Evolutionary conservation across 2,113 vertebrate species (phyloP).

Genomic region (Ochotona princeps): DNA sequence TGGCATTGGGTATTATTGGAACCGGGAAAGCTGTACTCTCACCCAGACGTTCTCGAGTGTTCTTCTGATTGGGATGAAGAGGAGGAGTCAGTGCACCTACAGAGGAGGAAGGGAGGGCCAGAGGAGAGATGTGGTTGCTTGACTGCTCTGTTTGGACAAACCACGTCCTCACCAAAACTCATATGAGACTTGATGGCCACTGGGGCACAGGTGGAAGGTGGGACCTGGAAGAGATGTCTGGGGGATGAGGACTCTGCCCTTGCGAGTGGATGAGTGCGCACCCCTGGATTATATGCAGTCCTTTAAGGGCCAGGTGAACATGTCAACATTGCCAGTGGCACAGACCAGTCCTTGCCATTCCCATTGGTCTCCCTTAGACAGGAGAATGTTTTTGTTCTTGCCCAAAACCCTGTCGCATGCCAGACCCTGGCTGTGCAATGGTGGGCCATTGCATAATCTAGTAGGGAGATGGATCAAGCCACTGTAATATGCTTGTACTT

Average conservation of each 20-base stretch:
- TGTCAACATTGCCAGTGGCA: not conserved
- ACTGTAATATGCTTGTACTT: not conserved
- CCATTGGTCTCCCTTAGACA: not conserved
- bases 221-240: not conserved
- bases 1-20: not conserved
- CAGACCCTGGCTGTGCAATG: not conserved
- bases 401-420: not conserved
- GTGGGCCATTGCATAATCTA: too few relatives aligned
- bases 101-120: not conserved
- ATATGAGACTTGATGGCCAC: not conserved
- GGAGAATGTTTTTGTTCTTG: not conserved
- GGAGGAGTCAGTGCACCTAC: not conserved
- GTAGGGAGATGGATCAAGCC: not conserved
- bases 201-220: not conserved
- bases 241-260: not conserved
- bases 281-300: not conserved
- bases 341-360: not conserved
- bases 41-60: not conserved
- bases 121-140: not conserved
- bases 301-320: not conserved
- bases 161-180: not conserved
- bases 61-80: not conserved
- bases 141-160: not conserved
- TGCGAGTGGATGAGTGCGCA: not conserved
- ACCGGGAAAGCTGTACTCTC: not conserved